Conservation (phyloP, 2,888 invertebrate species). For the Archips xylosteana region DNA sequence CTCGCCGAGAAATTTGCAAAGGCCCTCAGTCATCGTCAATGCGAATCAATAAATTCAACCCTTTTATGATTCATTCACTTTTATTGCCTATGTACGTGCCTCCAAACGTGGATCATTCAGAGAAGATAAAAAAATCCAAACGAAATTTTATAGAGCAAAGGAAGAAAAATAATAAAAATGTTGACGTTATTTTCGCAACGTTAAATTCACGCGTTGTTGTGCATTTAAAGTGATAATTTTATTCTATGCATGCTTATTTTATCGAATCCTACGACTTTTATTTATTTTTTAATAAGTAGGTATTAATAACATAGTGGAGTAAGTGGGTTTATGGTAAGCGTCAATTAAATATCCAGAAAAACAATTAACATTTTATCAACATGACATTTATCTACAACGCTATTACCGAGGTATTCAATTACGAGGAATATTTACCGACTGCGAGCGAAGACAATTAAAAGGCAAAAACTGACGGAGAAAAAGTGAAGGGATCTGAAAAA, state of each 20-base stretch:
- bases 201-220: conserved; percentile 30
- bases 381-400: conserved; percentile 19
- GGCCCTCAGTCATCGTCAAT: conserved; percentile 58
- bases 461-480: conserved; percentile 72
- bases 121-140: conserved; percentile 74
- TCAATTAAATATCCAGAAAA: conserved; percentile 21
- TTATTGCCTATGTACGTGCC: conserved; percentile 76
- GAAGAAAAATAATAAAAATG: conserved; percentile 62
- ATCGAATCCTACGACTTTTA: background rate
- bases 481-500: conserved; percentile 74
- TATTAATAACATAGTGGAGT: background rate
- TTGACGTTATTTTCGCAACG: conserved; percentile 57
- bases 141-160: conserved; percentile 68
- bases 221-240: conserved; percentile 13
- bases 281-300: background rate
- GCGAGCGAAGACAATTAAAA: conserved; percentile 73
- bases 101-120: conserved; percentile 73
- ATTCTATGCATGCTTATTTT: background rate
- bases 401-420: conserved; percentile 35
- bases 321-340: background rate
- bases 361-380: conserved; percentile 17
- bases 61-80: conserved; percentile 81
- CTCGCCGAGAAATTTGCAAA: conserved; percentile 1
- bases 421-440: conserved; percentile 48
- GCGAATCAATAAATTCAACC: conserved; percentile 83